Evolutionary conservation across 2,888 invertebrate genomes (phyloP).

Genomic region (Drosophila bunnanda): DNA sequence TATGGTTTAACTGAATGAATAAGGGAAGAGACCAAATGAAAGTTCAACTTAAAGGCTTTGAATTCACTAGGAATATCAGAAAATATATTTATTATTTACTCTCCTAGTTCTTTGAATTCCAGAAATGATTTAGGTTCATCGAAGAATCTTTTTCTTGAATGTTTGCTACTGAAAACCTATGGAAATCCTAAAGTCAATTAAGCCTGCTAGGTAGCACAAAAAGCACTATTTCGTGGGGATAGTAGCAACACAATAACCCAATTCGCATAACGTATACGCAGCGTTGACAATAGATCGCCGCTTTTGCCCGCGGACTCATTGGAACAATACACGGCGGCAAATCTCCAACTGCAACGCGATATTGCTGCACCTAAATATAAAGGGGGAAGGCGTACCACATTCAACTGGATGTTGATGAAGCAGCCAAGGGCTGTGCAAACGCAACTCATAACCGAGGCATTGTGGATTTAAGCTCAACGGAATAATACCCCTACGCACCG

Average conservation of each 20-base stretch:
- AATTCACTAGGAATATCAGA: not conserved
- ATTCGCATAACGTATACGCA: slow-evolving; percentile 50
- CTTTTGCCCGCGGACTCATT: slow-evolving; percentile 44
- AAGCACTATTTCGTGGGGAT: not conserved
- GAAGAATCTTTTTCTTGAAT: too few relatives aligned
- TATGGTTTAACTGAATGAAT: not conserved
- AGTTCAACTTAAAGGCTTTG: not conserved
- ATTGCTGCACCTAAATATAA: slow-evolving; percentile 23
- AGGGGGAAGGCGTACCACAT: not conserved
- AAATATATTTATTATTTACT: too few relatives aligned
- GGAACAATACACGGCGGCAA: slow-evolving; percentile 66
- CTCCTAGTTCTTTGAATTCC: not conserved
- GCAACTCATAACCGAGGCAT: slow-evolving; percentile 31
- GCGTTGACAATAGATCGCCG: slow-evolving; percentile 58
- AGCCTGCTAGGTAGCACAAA: not conserved
- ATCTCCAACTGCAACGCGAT: slow-evolving; percentile 47
- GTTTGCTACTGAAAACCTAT: not conserved
- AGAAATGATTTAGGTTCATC: too few relatives aligned
- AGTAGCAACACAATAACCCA: slow-evolving; percentile 52
- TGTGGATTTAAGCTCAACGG: slow-evolving; percentile 23
- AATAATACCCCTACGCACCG: slow-evolving; percentile 27
- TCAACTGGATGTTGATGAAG: slow-evolving; percentile 52
- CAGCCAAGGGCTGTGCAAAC: slow-evolving; percentile 40
- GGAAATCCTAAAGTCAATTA: slow-evolving; percentile 7
- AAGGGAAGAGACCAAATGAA: not conserved